Evolutionary conservation across 53 echinoderm and acorn worm species (phyloP).

Genomic region (Hippasteria phrygiana): DNA sequence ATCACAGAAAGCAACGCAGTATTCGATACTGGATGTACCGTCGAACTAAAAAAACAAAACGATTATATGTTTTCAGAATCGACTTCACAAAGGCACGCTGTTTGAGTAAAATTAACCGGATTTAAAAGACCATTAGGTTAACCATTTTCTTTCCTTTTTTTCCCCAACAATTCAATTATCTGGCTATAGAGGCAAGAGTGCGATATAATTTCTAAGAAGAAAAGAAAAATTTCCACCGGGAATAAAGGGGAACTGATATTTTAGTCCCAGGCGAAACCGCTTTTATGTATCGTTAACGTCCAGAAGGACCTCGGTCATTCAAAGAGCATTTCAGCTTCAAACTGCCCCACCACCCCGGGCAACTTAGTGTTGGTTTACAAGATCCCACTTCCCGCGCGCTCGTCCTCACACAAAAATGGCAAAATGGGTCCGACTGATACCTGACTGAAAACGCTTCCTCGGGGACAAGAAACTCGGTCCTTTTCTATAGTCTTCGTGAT

Average conservation of each 20-base stretch:
- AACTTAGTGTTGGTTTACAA: not conserved
- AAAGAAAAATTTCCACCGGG: not conserved
- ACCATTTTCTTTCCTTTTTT: too few relatives aligned
- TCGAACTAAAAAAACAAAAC: too few relatives aligned
- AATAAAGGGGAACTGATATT: not conserved
- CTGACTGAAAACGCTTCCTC: not conserved
- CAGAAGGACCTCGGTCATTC: not conserved
- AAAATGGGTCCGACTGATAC: not conserved
- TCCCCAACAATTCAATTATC: too few relatives aligned
- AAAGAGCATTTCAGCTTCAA: conserved; percentile 32
- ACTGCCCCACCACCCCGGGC: conserved; percentile 16
- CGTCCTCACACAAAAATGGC: not conserved
- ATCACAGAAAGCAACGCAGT: too few relatives aligned
- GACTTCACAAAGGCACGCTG: too few relatives aligned
- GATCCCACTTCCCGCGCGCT: not conserved
- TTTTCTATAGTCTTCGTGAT: conserved; percentile 1
- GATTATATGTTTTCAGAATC: too few relatives aligned
- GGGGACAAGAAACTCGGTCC: not conserved
- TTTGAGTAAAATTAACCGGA: too few relatives aligned
- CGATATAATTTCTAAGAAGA: too few relatives aligned
- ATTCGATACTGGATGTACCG: too few relatives aligned
- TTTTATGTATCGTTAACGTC: not conserved
- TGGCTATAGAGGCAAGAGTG: too few relatives aligned
- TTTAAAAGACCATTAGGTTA: too few relatives aligned
- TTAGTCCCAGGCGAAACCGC: not conserved